Evolutionary conservation across 2,888 invertebrate species (phyloP), one percentile per base, ranked within the genome.

Genomic region (Dasypolia templi): DNA sequence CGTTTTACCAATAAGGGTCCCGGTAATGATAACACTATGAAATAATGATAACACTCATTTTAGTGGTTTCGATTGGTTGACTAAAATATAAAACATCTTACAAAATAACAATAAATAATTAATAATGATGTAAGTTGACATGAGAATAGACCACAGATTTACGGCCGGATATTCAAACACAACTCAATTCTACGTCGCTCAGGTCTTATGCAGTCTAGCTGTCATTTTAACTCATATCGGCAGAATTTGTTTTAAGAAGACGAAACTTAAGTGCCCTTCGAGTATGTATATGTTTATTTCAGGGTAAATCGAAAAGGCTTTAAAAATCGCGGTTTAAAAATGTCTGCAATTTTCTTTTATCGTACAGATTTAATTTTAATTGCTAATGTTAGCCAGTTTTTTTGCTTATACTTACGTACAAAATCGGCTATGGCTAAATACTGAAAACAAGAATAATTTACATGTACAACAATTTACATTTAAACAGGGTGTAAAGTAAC

Each of bases 161-260:
- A 59, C 14, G 35, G 59, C 59, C 35, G 35, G 59, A 35, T 59
- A 59, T 7, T 59, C 14, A 35, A 59, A 32, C 22, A 3, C 22
- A 6, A 32, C 58, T 22, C 32, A 35, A 6, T 14, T 14, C 14
- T n/a, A 59, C n/a, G 35, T 59, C 59, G 7, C 35, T 59, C n/a
- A n/a, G n/a, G 7, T n/a, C 22, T n/a, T 22, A 14, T 35, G 35
- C 12, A 59, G n/a, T 35, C 22, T 35, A 58, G 7, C n/a, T 59
- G 59, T n/a, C 14, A 35, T n/a, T 35, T 59, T 39, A 35, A n/a
- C 35, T 3, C 59, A 14, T n/a, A n/a, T 0, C 14, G 14, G 46
- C 89, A 93, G 94, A 94, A 89, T 83, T 85, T 9, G 14, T 49
- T 44, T 17, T 35, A 14, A 11, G n/a, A 22, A 42, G 19, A 42